Evolutionary conservation across 1,140 invertebrate genomes (phyloP).

Genomic region (Cyphomyrmex costatus): DNA sequence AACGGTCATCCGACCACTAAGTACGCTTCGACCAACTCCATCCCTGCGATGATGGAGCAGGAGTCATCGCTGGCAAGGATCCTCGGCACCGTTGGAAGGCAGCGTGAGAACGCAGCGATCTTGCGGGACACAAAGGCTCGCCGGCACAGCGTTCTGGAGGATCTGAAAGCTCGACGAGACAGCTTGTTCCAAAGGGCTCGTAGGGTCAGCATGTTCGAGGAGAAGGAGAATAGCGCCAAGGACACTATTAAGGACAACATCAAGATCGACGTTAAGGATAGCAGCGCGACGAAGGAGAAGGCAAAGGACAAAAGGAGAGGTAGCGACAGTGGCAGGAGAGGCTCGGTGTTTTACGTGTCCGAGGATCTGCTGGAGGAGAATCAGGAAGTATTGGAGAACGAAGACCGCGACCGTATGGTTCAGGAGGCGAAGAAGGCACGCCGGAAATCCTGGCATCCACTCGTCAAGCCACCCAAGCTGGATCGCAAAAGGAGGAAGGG

Average conservation of each 20-base stretch:
- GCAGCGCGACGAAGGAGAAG: constrained; percentile 35
- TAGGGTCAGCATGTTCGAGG: constrained; percentile 81
- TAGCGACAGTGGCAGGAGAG: constrained; percentile 74
- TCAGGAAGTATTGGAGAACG: constrained; percentile 81
- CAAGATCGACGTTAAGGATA: constrained; percentile 29
- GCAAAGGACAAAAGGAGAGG: constrained; percentile 72
- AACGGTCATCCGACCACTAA: constrained; percentile 76
- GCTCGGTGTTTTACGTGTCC: constrained; percentile 81
- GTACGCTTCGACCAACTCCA: constrained; percentile 85
- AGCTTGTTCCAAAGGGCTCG: constrained; percentile 82
- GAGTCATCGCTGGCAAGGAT: constrained; percentile 65
- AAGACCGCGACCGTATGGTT: constrained; percentile 82
- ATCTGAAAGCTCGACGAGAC: constrained; percentile 82
- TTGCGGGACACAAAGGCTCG: constrained; percentile 70
- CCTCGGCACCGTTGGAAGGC: constrained; percentile 11
- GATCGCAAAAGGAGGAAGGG: constrained; percentile 90
- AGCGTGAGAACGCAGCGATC: constrained; percentile 53
- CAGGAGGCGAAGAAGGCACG: constrained; percentile 87
- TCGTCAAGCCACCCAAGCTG: constrained; percentile 87
- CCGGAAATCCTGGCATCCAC: constrained; percentile 91
- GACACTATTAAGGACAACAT: neutral
- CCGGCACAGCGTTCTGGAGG: constrained; percentile 84
- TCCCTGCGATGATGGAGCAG: constrained; percentile 82
- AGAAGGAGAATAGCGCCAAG: constrained; percentile 78
- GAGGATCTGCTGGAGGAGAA: constrained; percentile 83